Conservation (phyloP, 2,113 vertebrate genomes). For the Datnioides undecimradiatus region DNA sequence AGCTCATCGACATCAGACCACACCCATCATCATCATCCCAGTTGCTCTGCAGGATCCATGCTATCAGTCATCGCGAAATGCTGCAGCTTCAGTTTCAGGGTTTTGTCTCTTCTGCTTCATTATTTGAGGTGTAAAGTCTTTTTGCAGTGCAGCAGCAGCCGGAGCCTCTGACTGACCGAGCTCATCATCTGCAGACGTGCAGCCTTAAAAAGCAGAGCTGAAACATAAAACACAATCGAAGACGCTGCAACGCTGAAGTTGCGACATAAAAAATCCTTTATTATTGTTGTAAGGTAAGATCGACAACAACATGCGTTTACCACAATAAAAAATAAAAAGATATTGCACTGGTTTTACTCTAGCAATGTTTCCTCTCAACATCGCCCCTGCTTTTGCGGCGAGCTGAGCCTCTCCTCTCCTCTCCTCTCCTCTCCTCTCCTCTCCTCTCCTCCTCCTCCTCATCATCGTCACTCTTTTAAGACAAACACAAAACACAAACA, state of each 20-base stretch:
- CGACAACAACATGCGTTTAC: conserved; percentile 85
- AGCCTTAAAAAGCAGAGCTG: background rate
- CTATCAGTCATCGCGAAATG: no score
- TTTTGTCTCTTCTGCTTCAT: no score
- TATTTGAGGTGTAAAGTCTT: no score
- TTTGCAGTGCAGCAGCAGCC: conserved; percentile 17
- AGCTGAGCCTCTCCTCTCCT: no score
- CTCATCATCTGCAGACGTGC: background rate
- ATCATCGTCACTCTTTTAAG: conserved; percentile 31
- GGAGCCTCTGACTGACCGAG: background rate
- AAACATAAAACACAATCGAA: conserved; percentile 42
- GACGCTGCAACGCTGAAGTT: background rate
- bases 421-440: no score
- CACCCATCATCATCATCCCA: no score
- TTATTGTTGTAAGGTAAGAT: conserved; percentile 82
- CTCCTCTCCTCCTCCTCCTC: conserved; percentile 36
- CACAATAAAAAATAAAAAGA: conserved; percentile 83
- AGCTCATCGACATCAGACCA: no score
- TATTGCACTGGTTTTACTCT: conserved; percentile 85
- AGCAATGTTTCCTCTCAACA: conserved; percentile 53
- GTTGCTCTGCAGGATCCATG: no score
- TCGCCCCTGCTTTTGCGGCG: conserved; percentile 47
- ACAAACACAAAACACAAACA: conserved; percentile 50
- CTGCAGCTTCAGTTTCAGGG: no score
- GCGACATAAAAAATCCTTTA: conserved; percentile 81